These are phyloP conservation scores for Solea senegalensis DNA, from an alignment of 2,113 vertebrate genomes.

Conservation along the genomic window DNA sequence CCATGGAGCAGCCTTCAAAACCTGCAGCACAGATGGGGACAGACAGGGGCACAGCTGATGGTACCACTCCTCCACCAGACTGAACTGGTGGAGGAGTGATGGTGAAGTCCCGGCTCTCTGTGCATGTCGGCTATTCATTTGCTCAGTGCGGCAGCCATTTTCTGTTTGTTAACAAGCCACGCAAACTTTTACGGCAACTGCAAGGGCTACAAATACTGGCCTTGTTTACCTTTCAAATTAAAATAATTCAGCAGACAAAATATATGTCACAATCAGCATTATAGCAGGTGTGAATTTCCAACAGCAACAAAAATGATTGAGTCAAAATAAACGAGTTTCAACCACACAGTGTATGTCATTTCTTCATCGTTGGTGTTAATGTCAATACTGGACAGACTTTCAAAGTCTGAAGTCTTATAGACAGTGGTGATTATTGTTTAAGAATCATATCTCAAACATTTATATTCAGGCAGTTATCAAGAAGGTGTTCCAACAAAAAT, in stretches of 20 bases:
- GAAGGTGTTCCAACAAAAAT: too few relatives aligned
- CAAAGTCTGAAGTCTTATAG: too few relatives aligned
- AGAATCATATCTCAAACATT: too few relatives aligned
- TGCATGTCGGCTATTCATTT: conserved; percentile 25
- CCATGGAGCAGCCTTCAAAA: conserved; percentile 98
- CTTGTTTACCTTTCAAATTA: not conserved
- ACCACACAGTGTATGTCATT: too few relatives aligned
- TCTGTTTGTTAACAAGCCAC: conserved; percentile 21
- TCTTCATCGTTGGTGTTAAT: too few relatives aligned
- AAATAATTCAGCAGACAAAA: not conserved
- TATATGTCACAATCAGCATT: not conserved
- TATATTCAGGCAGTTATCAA: too few relatives aligned
- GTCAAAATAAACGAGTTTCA: too few relatives aligned
- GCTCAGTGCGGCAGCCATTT: conserved; percentile 3
- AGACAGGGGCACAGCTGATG: conserved; percentile 62
- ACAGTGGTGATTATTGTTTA: too few relatives aligned
- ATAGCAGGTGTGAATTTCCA: too few relatives aligned
- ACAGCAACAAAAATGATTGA: too few relatives aligned
- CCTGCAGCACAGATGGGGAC: conserved; percentile 80
- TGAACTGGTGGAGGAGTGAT: not conserved
- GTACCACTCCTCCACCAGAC: conserved; percentile 31
- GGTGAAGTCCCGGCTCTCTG: conserved; percentile 8
- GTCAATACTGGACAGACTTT: too few relatives aligned
- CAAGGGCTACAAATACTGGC: not conserved
- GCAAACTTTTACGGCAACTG: not conserved